Evolutionary conservation across 1,140 invertebrate species (phyloP).

Genomic region (Macrobrachium rosenbergii): DNA sequence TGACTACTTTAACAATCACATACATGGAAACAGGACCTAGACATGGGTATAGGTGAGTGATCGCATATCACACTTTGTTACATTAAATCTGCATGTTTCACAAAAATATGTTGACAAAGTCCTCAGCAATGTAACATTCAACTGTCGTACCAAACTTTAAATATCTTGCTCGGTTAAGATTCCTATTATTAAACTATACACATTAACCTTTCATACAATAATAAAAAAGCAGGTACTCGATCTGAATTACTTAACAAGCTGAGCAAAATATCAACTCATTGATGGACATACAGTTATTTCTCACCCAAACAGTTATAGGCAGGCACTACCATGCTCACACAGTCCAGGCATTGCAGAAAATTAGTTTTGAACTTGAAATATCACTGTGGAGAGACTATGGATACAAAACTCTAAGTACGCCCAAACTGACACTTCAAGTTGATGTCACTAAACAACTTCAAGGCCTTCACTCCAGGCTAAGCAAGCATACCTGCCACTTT

Average conservation of each 20-base stretch:
- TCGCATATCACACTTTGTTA: constrained; percentile 42
- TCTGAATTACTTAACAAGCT: constrained; percentile 15
- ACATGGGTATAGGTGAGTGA: constrained; percentile 54
- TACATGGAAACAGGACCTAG: constrained; percentile 57
- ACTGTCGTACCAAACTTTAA: constrained; percentile 18
- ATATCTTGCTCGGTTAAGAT: constrained; percentile 18
- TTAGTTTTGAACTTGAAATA: not conserved
- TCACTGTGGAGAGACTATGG: too few relatives aligned
- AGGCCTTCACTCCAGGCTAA: constrained; percentile 1
- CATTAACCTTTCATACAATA: constrained; percentile 34
- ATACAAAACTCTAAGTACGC: constrained; percentile 4
- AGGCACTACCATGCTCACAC: constrained; percentile 62
- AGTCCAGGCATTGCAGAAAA: constrained; percentile 47
- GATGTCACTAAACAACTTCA: constrained; percentile 9
- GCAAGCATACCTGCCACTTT: constrained; percentile 20
- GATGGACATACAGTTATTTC: constrained; percentile 31
- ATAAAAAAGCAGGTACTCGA: constrained; percentile 15
- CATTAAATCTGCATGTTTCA: constrained; percentile 28
- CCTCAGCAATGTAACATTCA: constrained; percentile 29
- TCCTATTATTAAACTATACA: constrained; percentile 39
- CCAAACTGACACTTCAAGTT: constrained; percentile 1
- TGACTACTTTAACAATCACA: constrained; percentile 64
- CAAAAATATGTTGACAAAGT: constrained; percentile 27
- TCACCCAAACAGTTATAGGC: constrained; percentile 60
- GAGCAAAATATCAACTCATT: constrained; percentile 28